Evolutionary conservation across 2,113 vertebrate species (phyloP), one percentile per base, ranked within the genome.

Genomic region (Lepisosteus osseus): DNA sequence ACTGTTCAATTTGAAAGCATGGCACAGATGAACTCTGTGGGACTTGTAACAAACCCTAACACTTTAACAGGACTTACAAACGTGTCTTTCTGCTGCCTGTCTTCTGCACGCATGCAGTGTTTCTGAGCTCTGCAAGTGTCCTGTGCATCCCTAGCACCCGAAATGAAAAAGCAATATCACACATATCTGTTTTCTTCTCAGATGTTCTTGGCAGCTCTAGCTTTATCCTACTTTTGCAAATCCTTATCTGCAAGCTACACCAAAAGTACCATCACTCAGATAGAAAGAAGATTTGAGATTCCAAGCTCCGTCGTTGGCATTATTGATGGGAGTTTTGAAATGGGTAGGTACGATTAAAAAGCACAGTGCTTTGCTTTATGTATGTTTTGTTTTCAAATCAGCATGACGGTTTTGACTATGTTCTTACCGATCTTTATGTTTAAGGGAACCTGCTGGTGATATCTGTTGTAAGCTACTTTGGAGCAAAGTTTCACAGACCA

Each of bases 311-410:
- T 91, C 54, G 87, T 91, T 59, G 93, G 92, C 54, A 81, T 93
- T 70, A 92, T 94, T 57, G 92, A 90, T 17, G 90, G 92, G 54
- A 90, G 92, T 77, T 94, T 94, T 83, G 92, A 94, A 83, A 92
- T 93, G 72, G 93, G 93, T 94, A 91, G 86, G 76, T 2, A 56
- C 40, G 0, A 1, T 59, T 15, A 59, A 59, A 59, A 59, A 13
- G 9, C 57, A 8, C 11, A n/a, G 12, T n/a, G 5, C 57, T 59
- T 3, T n/a, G 57, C 57, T n/a, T n/a, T n/a, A 6, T n/a, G 12
- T 7, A 2, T n/a, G 5, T 59, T 29, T 3, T 59, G n/a, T 4
- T 15, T 7, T 13, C 12, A 7, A 5, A 14, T 4, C 57, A 7
- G 47, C 9, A 51, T 9, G 9, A 1, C 1, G 47, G 5, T 6